Base-by-base conservation (phyloP, 2,888 invertebrate species). In the Catocala fraxini region DNA sequence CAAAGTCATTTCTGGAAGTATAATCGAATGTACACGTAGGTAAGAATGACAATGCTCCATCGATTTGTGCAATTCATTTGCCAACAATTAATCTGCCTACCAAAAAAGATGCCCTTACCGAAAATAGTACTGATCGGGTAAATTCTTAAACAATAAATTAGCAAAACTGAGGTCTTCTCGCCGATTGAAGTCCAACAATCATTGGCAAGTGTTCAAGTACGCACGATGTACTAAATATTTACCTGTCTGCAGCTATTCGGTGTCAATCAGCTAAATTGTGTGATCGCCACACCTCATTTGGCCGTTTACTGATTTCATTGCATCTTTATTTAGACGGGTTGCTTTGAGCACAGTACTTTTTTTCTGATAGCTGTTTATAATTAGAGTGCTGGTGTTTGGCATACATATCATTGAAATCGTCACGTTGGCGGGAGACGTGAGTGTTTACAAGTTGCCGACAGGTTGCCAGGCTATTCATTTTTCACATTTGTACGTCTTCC, bases 131-230 rank as follows among this genome's bases (percentile, higher is more conserved):
- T 78, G 83, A 83, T 85, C 80, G 79, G 79, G 84, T 86, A 84
- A 86, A 86, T 84, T 82, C 79, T 82, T 81, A 73, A 78, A 83
- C 77, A 83, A 85, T 87, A 90, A 90, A 89, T 89, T 86, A 84
- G 81, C 84, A 70, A 76, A 83, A 86, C 85, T 82, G 86, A 88
- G 87, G 89, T 87, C 89, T 87, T 79, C 78, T 79, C 74, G 83
- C 75, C 87, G 90, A 91, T 91, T 87, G 87, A 87, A 87, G 88
- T 88, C 89, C 88, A 86, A 91, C 90, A 90, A 90, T 91, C 77
- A 87, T 88, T 92, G 92, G 92, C 92, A 90, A 77, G 73, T 65
- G 75, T 89, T 92, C 92, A 92, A 92, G 92, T 89, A 88, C 91
- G 86, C 80, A 80, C 81, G 82, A 79, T 87, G 89, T 86, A 88